Percentiles rank a stretch among this genome's conserved stretches.
Evolutionary conservation across 2,888 invertebrate species (phyloP).

Genomic region (Caenorhabditis imperialis): DNA sequence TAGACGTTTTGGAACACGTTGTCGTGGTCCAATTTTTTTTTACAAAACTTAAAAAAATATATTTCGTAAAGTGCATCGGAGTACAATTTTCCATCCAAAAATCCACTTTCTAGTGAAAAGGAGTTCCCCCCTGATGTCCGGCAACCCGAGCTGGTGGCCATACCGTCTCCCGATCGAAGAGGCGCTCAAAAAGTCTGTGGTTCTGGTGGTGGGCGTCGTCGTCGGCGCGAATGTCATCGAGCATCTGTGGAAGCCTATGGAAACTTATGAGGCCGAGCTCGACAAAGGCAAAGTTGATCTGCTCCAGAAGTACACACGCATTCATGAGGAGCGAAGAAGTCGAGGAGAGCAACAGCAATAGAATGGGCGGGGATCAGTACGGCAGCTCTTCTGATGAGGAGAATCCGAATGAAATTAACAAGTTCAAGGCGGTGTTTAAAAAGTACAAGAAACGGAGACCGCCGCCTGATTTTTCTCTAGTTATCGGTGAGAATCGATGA

Average conservation of each 20-base stretch:
- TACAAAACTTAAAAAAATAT: too few species aligned
- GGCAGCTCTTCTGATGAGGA: constrained; percentile 11
- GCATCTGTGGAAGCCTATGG: constrained; percentile 66
- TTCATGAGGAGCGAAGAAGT: constrained; percentile 61
- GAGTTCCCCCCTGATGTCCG: constrained; percentile 53
- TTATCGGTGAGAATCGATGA: constrained; percentile 81
- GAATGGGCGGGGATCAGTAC: constrained; percentile 24
- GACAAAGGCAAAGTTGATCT: constrained; percentile 68
- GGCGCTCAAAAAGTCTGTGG: constrained; percentile 63
- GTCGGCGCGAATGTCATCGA: constrained; percentile 70
- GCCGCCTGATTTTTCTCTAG: constrained; percentile 83
- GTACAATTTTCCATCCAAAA: too few species aligned
- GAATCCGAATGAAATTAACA: constrained; percentile 7
- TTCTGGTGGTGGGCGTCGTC: constrained; percentile 65
- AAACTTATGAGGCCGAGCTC: constrained; percentile 67
- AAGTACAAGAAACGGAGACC: constrained; percentile 86
- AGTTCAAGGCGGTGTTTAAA: constrained; percentile 86
- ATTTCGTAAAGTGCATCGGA: too few species aligned
- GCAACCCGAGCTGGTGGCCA: constrained; percentile 69
- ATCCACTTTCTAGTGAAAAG: too few species aligned
- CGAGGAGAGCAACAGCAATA: too few species aligned
- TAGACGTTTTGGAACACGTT: too few species aligned
- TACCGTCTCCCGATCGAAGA: constrained; percentile 68
- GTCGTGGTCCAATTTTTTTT: too few species aligned
- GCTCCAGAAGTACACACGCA: constrained; percentile 66